phyloP scores from a whole-genome alignment of 2,797 vertebrate species.

The Sebastes alutus region DNA sequence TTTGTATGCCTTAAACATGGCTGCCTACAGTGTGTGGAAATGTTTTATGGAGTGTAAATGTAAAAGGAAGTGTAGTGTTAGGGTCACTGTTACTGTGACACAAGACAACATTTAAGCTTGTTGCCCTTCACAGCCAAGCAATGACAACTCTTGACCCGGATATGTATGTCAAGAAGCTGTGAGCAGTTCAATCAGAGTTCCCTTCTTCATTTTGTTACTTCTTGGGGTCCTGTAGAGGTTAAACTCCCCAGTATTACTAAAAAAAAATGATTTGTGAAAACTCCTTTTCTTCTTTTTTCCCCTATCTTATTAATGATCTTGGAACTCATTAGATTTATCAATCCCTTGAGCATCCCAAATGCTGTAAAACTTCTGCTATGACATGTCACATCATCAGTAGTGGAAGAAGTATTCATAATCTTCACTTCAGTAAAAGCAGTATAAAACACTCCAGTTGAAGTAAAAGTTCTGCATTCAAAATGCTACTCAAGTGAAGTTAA shows the following conservation, averaged over 20 bases:
- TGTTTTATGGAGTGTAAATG: not conserved
- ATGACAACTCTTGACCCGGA: not conserved
- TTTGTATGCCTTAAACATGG: constrained; percentile 7
- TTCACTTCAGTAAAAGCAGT: not conserved
- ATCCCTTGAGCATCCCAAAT: not conserved
- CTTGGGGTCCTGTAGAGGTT: not conserved
- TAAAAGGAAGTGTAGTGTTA: not conserved
- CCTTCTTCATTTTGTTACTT: not conserved
- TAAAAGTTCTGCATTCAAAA: no score
- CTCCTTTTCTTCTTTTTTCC: no score
- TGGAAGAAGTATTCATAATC: not conserved
- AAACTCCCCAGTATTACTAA: not conserved
- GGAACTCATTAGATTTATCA: not conserved
- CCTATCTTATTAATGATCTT: not conserved
- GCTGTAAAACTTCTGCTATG: not conserved
- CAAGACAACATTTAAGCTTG: not conserved
- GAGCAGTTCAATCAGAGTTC: not conserved
- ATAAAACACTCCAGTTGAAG: not conserved
- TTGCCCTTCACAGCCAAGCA: not conserved
- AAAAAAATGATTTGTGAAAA: not conserved
- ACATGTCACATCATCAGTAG: not conserved
- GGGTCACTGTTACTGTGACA: not conserved
- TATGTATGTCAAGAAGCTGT: not conserved
- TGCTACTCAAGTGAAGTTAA: no score
- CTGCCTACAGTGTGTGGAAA: not conserved